These are phyloP conservation scores for Aulostomus chinensis DNA, from an alignment of 2,797 vertebrate species.

Conservation along the genomic window DNA sequence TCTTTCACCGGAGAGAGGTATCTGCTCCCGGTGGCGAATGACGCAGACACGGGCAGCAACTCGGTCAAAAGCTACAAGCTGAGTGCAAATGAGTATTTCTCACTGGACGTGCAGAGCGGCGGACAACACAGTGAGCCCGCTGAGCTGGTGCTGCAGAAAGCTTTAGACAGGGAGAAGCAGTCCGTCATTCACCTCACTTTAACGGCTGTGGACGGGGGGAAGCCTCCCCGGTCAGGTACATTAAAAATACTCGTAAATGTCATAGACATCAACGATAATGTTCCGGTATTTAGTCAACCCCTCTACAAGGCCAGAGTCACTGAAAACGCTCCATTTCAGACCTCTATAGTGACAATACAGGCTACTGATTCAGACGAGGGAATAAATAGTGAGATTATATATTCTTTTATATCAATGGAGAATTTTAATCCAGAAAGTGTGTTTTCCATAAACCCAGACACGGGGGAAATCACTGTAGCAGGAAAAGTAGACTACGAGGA, in stretches of 20 bases:
- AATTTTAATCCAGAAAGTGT: slow-evolving; percentile 32
- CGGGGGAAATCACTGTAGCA: slow-evolving; percentile 78
- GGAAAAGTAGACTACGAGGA: slow-evolving; percentile 80
- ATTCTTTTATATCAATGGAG: slow-evolving; percentile 33
- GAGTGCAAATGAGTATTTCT: slow-evolving; percentile 74
- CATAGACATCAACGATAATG: slow-evolving; percentile 82
- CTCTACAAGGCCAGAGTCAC: slow-evolving; percentile 74
- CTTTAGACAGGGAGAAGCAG: slow-evolving; percentile 81
- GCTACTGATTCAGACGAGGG: slow-evolving; percentile 74
- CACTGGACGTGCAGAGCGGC: slow-evolving; percentile 67
- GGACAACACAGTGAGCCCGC: slow-evolving; percentile 73
- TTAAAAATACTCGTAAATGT: slow-evolving; percentile 71
- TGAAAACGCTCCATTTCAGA: slow-evolving; percentile 67
- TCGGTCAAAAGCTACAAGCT: slow-evolving; percentile 75
- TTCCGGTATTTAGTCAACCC: slow-evolving; percentile 68
- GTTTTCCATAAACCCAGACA: slow-evolving; percentile 65
- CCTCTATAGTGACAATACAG: slow-evolving; percentile 56
- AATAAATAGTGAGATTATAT: slow-evolving; percentile 45
- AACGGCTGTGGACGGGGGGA: slow-evolving; percentile 81
- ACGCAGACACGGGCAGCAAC: slow-evolving; percentile 72
- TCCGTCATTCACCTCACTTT: slow-evolving; percentile 61
- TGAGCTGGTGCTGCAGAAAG: slow-evolving; percentile 77
- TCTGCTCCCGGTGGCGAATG: slow-evolving; percentile 70
- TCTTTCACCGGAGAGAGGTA: slow-evolving; percentile 58
- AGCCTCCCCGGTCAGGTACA: slow-evolving; percentile 73